Evolutionary conservation across 2,888 invertebrate genomes (phyloP), one percentile per base, ranked within the genome.

Genomic region (Melanchra persicariae): DNA sequence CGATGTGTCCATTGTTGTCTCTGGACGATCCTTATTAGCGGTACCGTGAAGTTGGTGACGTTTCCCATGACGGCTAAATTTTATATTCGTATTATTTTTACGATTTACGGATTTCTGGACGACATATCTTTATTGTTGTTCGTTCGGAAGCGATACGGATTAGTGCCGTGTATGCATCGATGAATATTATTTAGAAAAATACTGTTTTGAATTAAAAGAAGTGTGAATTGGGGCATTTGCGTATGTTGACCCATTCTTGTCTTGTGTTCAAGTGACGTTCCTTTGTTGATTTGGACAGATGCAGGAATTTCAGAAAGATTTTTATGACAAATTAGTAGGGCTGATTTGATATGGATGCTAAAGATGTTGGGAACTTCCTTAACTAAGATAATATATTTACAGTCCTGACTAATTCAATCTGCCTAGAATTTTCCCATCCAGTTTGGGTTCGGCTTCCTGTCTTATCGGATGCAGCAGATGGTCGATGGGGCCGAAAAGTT

Each of bases 41-140:
- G 89, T 4, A 91, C 92, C 93, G 93, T 93, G 92, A 93, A 93
- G 87, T 88, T 85, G 93, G 79, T 84, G 93, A 94, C 93, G 87
- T 92, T 94, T 95, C 95, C 95, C 95, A 96, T 96, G 95, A 96
- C 95, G 94, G 81, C 87, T 89, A 90, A 93, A 94, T 95, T 94
- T 88, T 82, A 84, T 86, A 88, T 90, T 88, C 85, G 89, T 90
- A 90, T 91, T 89, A 91, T 90, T 92, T 91, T 89, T 91, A 90
- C 88, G 88, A 92, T 92, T 90, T 90, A 83, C 88, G 72, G 37
- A 74, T 58, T 64, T 74, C 88, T 74, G 90, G 91, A 92, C 88
- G 90, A 91, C 90, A 89, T 88, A 80, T 86, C 84, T 85, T 83
- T 54, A 91, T 92, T 94, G 93, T 93, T 84, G 85, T 74, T 78